Base-by-base conservation (phyloP, 2,888 invertebrate species). In the Oscheius onirici region DNA sequence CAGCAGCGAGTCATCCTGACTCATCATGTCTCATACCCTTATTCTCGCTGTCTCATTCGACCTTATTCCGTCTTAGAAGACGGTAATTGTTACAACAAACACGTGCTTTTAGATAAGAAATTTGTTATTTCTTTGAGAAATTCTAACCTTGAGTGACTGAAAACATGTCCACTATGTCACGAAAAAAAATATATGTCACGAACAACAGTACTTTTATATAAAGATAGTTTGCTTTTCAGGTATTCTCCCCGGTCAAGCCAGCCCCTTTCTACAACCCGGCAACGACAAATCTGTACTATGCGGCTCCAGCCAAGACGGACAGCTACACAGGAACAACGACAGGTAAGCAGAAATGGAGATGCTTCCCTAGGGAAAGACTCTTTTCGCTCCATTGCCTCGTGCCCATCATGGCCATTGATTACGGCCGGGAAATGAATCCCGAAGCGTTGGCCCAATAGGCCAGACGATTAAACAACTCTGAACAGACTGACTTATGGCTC, bases 161-260 rank as follows among this genome's bases (percentile, higher is more conserved):
- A 34, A 34, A 34, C 34, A 34, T 34, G 34, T 34, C 34, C n/a
- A n/a, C n/a, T n/a, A n/a, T n/a, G n/a, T n/a, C n/a, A n/a, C n/a
- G n/a, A n/a, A n/a, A n/a, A n/a, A n/a, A 34, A 34, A 34, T 34
- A 6, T 34, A 3, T 34, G 34, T 34, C 34, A 6, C 34, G 34
- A 34, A 34, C 34, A 34, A 34, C 34, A 34, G 5, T 13, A 26
- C 55, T 13, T 3, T 52, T 52, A 52, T 13, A 52, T 13, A 24
- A 24, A 17, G 11, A 20, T 52, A n/a, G 15, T 3, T 15, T 3
- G 17, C 10, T 55, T 72, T 72, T 1, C 61, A 72, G 72, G 72
- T 72, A 13, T 72, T 69, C 63, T 69, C 72, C 2, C 72, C 72
- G n/a, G 72, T 72, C 46, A 72, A 72, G 49, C 72, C 72, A 22